Evolutionary conservation across 1,140 invertebrate species (phyloP), one percentile per base, ranked within the genome.

Genomic region (Berghia stephanieae): DNA sequence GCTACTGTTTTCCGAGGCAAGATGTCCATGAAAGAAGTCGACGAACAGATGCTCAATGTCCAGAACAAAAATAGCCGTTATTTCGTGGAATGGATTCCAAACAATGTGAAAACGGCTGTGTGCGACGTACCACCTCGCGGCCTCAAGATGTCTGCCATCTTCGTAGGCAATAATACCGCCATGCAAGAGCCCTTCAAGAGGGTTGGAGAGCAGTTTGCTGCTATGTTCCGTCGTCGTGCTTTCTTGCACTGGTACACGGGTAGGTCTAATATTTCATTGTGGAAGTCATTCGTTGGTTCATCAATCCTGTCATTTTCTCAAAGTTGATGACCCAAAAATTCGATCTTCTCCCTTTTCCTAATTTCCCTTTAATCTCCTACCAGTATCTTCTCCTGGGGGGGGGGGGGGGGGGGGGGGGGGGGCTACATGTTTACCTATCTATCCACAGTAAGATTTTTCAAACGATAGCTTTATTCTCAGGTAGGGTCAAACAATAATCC

Each of bases 1-100:
- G 96, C 96, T 2, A 94, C 96, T 55, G 94, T 98, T 81, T 98
- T 98, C 93, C 92, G 95, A 68, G 96, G 91, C 16, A 86, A 90
- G 24, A 91, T 91, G 89, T 91, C 90, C 40, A 91, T 91, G 88
- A 91, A 91, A 76, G 86, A 89, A 77, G 88, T 60, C 36, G 87
- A 88, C 75, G 87, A 88, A 77, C 86, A 88, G 81, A 87, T 88
- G 86, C 72, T 88, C 72, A 86, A 87, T 74, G 83, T 88, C 36
- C 86, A 88, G 82, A 88, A 88, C 81, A 89, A 88, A 82, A 89
- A 89, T 81, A 87, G 84, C 88, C 94, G 93, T 82, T 96, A 96
- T 91, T 96, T 97, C 85, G 95, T 97, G 44, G 95, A 96, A 91
- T 97, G 95, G 95, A 96, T 96, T 85, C 95, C 95, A 5, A 96